phyloP scores from a whole-genome alignment of 2,113 vertebrate genomes.

The Nothoprocta perdicaria region DNA sequence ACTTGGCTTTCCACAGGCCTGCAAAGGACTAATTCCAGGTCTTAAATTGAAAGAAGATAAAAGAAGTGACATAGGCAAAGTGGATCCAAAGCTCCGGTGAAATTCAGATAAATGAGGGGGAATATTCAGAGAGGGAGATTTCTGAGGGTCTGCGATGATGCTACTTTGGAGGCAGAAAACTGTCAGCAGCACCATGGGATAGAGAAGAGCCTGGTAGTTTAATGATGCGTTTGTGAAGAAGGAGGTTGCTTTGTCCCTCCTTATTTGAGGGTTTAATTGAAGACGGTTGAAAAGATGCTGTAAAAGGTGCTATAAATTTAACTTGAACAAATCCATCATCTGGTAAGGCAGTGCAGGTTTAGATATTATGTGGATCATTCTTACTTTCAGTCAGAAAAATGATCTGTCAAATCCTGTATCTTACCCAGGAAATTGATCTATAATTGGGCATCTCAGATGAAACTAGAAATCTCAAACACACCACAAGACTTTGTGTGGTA shows the following conservation, averaged over 20 bases:
- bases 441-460: neutral
- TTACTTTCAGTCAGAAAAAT: conserved; percentile 24
- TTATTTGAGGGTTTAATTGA: conserved; percentile 43
- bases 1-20: neutral
- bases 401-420: neutral
- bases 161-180: neutral
- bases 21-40: neutral
- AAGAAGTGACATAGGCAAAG: neutral
- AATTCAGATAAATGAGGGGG: neutral
- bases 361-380: conserved; percentile 40
- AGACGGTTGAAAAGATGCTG: neutral
- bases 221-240: neutral
- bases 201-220: neutral
- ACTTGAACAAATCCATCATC: conserved; percentile 34
- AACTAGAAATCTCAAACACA: conserved; percentile 1
- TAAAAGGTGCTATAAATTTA: conserved; percentile 18
- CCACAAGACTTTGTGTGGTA: neutral
- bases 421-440: neutral
- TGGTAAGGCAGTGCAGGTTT: conserved; percentile 18
- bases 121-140: neutral
- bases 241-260: conserved; percentile 1
- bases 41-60: neutral
- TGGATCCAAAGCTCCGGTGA: neutral
- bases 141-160: neutral
- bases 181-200: neutral